Evolutionary conservation across 2,797 vertebrate genomes (phyloP), one percentile per base, ranked within the genome.

Genomic region (Fistularia tabacaria): DNA sequence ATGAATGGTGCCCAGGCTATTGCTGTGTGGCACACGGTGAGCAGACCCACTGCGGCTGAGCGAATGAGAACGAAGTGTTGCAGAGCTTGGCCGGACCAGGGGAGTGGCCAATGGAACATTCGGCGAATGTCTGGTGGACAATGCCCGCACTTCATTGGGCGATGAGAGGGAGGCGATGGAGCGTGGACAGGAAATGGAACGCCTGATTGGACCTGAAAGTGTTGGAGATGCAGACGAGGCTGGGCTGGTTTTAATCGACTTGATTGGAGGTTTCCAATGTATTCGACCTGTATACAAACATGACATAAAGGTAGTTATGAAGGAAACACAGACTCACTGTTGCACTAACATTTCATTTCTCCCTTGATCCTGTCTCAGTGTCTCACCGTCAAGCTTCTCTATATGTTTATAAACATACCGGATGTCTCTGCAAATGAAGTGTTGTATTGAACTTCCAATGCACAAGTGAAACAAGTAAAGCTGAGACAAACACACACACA

Each of bases 121-220:
- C 0, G 83, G 63, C 25, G 83, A 72, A 3, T 79, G 74, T 54
- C 83, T 79, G 52, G 70, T 78, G 38, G 82, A 63, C 64, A 69
- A 10, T 0, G 64, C 57, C 38, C 93, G 92, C 8, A 69, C 84
- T 63, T 97, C 95, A 14, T 59, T 87, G 63, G 91, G 91, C 1
- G 92, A 90, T 15, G 88, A 88, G 36, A 96, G 84, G n/a, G 93
- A 76, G 10, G 96, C 91, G 54, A 99, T 97, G 59, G 95, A 98
- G 52, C 97, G 94, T 9, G 97, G 97, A 75, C 96, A 99, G 66
- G 96, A 98, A 71, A 97, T 92, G 36, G 96, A 98, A 69, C 96
- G 95, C 50, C 94, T 89, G 64, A 98, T 98, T 70, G 94, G 90
- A 42, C 91, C 91, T 1, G 92, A 73, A 40, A 92, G 87, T 6